Percentiles rank a stretch among this genome's conserved stretches.
Evolutionary conservation across 2,888 invertebrate species (phyloP).

Genomic region (Hesperia comma): DNA sequence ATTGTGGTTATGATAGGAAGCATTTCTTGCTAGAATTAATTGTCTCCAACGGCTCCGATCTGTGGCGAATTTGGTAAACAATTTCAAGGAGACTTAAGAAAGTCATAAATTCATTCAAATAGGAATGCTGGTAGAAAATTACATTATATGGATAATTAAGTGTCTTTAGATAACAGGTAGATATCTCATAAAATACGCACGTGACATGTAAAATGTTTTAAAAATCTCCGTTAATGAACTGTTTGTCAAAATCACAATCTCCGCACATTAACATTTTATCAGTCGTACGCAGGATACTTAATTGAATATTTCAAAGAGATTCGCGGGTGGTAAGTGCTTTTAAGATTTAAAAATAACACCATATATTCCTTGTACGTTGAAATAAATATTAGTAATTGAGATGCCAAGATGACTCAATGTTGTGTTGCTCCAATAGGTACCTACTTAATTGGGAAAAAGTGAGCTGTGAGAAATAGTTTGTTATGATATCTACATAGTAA

Average conservation of each 20-base stretch:
- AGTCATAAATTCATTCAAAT: background rate
- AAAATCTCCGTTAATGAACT: constrained; percentile 29
- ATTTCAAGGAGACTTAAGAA: too few species aligned
- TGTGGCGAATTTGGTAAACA: too few species aligned
- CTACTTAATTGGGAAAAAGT: too few species aligned
- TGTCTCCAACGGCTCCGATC: too few species aligned
- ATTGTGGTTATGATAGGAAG: too few species aligned
- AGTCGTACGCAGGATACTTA: constrained; percentile 18
- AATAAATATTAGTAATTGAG: constrained; percentile 26
- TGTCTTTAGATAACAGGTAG: constrained; percentile 1
- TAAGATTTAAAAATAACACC: constrained; percentile 28
- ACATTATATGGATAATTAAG: constrained; percentile 3
- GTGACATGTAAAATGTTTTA: constrained; percentile 27
- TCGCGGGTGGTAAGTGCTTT: constrained; percentile 30
- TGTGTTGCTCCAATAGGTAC: background rate
- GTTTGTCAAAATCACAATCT: constrained; percentile 35
- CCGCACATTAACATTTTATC: constrained; percentile 34
- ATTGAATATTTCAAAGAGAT: constrained; percentile 24
- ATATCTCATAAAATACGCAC: constrained; percentile 14
- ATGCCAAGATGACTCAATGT: constrained; percentile 18
- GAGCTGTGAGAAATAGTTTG: too few species aligned
- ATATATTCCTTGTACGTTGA: constrained; percentile 15
- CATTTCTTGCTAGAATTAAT: too few species aligned
- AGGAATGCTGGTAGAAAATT: background rate
- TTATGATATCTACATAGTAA: too few species aligned